Evolutionary conservation across 2,113 vertebrate genomes (phyloP), one percentile per base, ranked within the genome.

Genomic region (Petrocephalus zakoni): DNA sequence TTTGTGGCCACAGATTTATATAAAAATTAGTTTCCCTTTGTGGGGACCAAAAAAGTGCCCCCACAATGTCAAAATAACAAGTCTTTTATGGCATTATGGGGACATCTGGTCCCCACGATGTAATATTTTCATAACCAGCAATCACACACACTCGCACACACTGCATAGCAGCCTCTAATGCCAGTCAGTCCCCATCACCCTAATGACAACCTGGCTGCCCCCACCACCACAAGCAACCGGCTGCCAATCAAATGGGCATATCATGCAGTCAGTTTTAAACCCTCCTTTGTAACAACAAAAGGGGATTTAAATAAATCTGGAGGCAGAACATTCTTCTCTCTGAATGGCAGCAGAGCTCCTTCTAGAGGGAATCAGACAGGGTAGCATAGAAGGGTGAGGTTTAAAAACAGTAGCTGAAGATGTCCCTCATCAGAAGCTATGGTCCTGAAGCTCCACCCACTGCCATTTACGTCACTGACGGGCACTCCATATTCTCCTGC

Each of bases 301-400:
- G 46, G 46, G 42, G 58, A 49, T 49, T 64, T 87, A 49, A 87
- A 87, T 87, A 72, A 29, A 25, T 46, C n/a, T 10, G 22, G 58
- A 51, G 86, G 86, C 29, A 87, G 86, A 61, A 87, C 55, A 37
- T 87, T 56, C 55, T 52, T 61, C 86, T 25, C 19, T 85, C 83
- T 53, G n/a, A 21, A 21, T n/a, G 47, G 84, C 25, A 29, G 49
- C 25, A 51, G 82, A n/a, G 21, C 49, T 49, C 21, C 10, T 86
- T 86, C 52, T 78, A 17, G 4, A 42, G 72, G 85, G 85, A 86
- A 86, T 86, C 17, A 29, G 34, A 42, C 72, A 78, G 29, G 72
- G 72, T 42, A 17, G 5, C 68, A 17, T 37, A 37, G 19, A 34
- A 15, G 72, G 72, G 34, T 1, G 37, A 17, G 15, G 4, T 75